Evolutionary conservation across 2,888 invertebrate genomes (phyloP), one percentile per base, ranked within the genome.

Genomic region (Tachina grossa): DNA sequence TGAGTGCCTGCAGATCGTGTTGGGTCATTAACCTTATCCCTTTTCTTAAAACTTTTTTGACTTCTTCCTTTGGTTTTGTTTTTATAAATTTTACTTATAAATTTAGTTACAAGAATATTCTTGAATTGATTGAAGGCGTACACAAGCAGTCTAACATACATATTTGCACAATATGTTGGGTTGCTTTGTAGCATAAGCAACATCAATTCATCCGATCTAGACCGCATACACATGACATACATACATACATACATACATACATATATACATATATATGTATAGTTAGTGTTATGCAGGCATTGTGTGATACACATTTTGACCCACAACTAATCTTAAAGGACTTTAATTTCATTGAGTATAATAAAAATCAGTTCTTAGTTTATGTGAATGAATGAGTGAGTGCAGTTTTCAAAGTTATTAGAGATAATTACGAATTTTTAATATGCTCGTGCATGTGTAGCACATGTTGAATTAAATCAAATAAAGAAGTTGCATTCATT

Each of bases 11-110:
- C 13, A 59, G 72, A 51, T 77, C 47, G 59, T 55, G 49, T 71
- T 22, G 65, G 85, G 74, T 83, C 79, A 71, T 79, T 72, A 76
- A 83, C 83, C 85, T 65, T 41, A 51, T 45, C 65, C 68, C 16
- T 72, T 68, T 74, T 16, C 4, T 31, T 31, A 0, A 4, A 51
- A 43, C 43, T 16, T 78, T 66, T 53, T 77, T 63, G 53, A 61
- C 59, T 76, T 78, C 59, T 76, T 80, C 49, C 53, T 74, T 74
- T 74, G 49, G 13, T 63, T 69, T 71, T 81, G 22, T n/a, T 61
- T 69, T 41, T 22, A 31, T 16, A 16, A 51, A 51, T 9, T 49
- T 49, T 66, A n/a, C 39, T 61, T 51, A 19, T 68, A 39, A 71
- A 55, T 71, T 76, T 61, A 63, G 41, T 47, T 53, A 53, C 41